Conservation (phyloP, 1,140 invertebrate species). For the Drosophila prosaltans region DNA sequence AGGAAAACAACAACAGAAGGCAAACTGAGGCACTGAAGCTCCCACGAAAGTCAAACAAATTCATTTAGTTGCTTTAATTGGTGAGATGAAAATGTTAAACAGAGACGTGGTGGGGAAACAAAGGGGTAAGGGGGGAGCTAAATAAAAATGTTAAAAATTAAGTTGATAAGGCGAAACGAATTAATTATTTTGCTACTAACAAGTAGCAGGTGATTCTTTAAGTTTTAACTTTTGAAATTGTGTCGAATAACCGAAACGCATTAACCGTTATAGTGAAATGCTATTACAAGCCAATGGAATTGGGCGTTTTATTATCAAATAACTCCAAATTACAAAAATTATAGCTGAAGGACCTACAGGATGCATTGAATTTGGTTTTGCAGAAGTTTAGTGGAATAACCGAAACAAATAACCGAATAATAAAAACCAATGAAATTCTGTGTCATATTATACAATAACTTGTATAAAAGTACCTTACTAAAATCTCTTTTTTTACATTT, state of each 20-base stretch:
- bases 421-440: no score
- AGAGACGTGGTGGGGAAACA: not conserved
- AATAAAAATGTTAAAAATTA: not conserved
- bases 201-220: not conserved
- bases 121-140: not conserved
- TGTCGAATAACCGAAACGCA: not conserved
- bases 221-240: no score
- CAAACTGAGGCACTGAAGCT: constrained; percentile 59
- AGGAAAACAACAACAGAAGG: constrained; percentile 30
- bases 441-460: no score
- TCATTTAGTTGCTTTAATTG: constrained; percentile 76
- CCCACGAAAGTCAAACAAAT: constrained; percentile 80
- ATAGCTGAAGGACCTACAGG: no score
- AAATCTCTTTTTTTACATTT: no score
- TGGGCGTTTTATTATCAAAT: no score
- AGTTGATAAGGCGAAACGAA: not conserved
- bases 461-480: no score
- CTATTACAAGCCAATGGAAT: no score
- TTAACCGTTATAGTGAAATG: not conserved
- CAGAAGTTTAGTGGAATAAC: no score
- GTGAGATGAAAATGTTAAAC: constrained; percentile 13
- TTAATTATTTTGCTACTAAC: not conserved
- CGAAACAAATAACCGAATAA: no score
- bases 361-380: no score
- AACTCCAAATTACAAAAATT: no score